These are phyloP conservation scores for Keiferia lycopersicella DNA, from an alignment of 2,888 invertebrate species.

Conservation along the genomic window DNA sequence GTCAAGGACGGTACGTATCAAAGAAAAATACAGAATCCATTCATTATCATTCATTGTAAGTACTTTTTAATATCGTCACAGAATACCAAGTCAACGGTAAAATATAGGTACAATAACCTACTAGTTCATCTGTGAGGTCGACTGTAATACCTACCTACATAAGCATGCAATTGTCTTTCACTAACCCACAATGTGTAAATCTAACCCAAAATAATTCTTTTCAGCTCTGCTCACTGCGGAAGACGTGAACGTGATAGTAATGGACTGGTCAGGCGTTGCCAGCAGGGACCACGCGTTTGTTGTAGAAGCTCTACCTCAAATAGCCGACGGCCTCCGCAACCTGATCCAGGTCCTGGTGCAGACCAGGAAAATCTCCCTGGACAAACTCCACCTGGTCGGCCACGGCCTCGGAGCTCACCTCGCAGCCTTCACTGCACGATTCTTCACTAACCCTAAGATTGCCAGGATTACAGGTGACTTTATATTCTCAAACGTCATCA, in stretches of 20 bases:
- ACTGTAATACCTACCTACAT: no score
- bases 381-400: slow-evolving; percentile 34
- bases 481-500: background rate
- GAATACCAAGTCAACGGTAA: no score
- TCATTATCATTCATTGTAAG: background rate
- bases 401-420: slow-evolving; percentile 45
- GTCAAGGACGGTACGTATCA: slow-evolving; percentile 18
- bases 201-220: background rate
- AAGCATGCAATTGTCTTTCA: no score
- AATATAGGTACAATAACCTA: no score
- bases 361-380: background rate
- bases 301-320: background rate
- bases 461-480: slow-evolving; percentile 21
- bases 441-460: background rate
- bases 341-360: slow-evolving; percentile 1
- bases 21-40: background rate
- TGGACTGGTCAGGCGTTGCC: slow-evolving; percentile 12
- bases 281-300: background rate
- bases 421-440: slow-evolving; percentile 40
- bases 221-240: slow-evolving; percentile 19
- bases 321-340: background rate
- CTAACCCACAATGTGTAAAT: no score
- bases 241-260: slow-evolving; percentile 13
- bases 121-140: no score
- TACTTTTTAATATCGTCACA: no score